Base-by-base conservation (phyloP, 2,113 vertebrate genomes). In the Hymenochirus boettgeri region DNA sequence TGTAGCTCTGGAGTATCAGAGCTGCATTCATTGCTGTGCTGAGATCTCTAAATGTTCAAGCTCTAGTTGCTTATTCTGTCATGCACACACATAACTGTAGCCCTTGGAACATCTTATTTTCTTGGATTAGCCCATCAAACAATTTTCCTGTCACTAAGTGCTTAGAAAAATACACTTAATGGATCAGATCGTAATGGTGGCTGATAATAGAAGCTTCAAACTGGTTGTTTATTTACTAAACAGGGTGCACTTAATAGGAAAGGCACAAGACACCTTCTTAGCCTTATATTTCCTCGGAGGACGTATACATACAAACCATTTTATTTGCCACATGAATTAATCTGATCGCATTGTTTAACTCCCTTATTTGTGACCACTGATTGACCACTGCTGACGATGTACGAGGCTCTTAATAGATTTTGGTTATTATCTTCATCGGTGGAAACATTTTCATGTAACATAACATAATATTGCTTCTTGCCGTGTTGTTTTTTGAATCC, bases 81-180 rank as follows among this genome's bases (percentile, higher is more conserved):
- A 52, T 9, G 45, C 12, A 27, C 29, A 31, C 9, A 37, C 25
- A 46, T 26, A 9, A 26, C 25, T 45, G 48, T 51, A 59, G 52
- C 65, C 52, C 31, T n/a, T 18, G 22, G 46, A 67, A 52, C 57
- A 60, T 59, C 46, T 52, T 51, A 58, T 69, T 69, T 62, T 69
- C 52, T 57, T 69, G 46, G 47, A 58, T 66, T 57, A 58, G 54
- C 22, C 45, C 54, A 66, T 66, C 63, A 59, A 67, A 58, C 56
- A 69, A 69, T 69, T 69, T 69, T 53, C 22, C 65, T 60, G 47
- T 60, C 26, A 39, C 56, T 45, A 45, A 69, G 56, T 69, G 65
- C 47, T 60, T 25, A 13, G 33, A 60, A 69, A 42, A 69, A 53
- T 53, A 69, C 35, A 45, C 47, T 23, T 60, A 69, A 60, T 69